Evolutionary conservation across 2,797 vertebrate genomes (phyloP).

Genomic region (Glossophaga mutica): DNA sequence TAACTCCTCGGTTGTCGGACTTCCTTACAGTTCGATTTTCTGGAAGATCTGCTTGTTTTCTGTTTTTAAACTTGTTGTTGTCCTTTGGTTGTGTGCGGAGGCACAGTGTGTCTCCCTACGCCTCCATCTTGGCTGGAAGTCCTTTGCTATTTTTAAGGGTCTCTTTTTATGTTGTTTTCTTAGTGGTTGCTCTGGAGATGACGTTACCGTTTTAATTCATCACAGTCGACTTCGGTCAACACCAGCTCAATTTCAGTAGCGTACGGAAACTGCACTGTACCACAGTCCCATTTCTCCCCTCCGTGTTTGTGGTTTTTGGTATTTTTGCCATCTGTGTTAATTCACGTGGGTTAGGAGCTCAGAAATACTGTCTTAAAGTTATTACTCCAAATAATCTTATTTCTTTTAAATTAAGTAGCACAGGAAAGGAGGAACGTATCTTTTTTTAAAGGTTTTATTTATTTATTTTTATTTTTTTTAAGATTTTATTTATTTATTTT

Average conservation of each 20-base stretch:
- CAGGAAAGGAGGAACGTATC: background rate
- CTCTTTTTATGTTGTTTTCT: background rate
- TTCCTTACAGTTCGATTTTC: too few relatives aligned
- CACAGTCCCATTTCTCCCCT: background rate
- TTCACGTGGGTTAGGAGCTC: background rate
- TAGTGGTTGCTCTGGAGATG: background rate
- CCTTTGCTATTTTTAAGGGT: background rate
- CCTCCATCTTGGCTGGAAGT: too few relatives aligned
- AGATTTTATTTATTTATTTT: too few relatives aligned
- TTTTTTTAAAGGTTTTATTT: background rate
- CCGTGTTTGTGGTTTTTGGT: background rate
- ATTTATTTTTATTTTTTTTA: too few relatives aligned
- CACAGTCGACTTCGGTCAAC: background rate
- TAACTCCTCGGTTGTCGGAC: too few relatives aligned
- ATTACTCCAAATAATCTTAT: background rate
- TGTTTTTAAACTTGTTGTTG: too few relatives aligned
- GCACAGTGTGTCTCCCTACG: too few relatives aligned
- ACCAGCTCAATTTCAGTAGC: background rate
- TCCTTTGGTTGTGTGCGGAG: too few relatives aligned
- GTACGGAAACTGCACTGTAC: background rate
- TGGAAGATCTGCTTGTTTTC: too few relatives aligned
- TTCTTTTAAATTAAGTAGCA: background rate
- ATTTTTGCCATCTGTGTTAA: background rate
- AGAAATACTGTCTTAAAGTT: too few relatives aligned
- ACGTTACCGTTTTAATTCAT: background rate